These are phyloP conservation scores for Drosophila recens DNA, from an alignment of 2,888 invertebrate genomes.

Conservation along the genomic window DNA sequence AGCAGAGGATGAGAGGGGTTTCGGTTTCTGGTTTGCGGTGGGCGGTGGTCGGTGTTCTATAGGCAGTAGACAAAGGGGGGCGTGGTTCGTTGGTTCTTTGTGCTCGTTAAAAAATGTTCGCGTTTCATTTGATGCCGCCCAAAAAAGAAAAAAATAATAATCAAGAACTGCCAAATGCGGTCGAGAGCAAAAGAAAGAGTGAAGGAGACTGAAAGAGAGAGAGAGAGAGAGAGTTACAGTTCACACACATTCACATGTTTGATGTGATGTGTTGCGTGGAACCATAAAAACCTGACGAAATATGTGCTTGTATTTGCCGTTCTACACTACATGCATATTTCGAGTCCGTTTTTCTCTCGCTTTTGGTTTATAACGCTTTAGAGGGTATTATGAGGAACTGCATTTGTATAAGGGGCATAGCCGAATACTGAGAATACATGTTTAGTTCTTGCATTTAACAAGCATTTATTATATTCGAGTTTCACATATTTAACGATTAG, in stretches of 20 bases:
- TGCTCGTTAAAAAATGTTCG: constrained; percentile 78
- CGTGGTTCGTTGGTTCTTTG: constrained; percentile 63
- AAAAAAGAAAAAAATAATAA: constrained; percentile 47
- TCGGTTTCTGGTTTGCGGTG: constrained; percentile 48
- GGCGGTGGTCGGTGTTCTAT: constrained; percentile 1
- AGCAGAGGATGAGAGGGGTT: constrained; percentile 23
- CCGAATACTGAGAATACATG: neutral
- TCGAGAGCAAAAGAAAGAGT: constrained; percentile 34
- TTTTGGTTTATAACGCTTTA: constrained; percentile 38
- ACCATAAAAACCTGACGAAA: constrained; percentile 64
- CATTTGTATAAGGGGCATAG: constrained; percentile 7
- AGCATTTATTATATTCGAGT: too few species aligned
- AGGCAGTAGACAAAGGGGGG: constrained; percentile 3
- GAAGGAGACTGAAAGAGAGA: neutral
- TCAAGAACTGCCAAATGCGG: constrained; percentile 70
- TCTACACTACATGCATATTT: constrained; percentile 49
- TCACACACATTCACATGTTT: constrained; percentile 50
- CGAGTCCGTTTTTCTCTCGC: constrained; percentile 26
- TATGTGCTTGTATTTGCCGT: constrained; percentile 53
- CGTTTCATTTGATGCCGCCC: constrained; percentile 72
- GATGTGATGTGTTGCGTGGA: constrained; percentile 52
- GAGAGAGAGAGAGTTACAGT: constrained; percentile 18
- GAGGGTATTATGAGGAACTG: constrained; percentile 27
- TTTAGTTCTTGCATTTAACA: too few species aligned
- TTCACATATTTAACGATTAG: too few species aligned